These are phyloP conservation scores for Anthoscopus minutus DNA, from an alignment of 2,113 vertebrate species.

Conservation along the genomic window DNA sequence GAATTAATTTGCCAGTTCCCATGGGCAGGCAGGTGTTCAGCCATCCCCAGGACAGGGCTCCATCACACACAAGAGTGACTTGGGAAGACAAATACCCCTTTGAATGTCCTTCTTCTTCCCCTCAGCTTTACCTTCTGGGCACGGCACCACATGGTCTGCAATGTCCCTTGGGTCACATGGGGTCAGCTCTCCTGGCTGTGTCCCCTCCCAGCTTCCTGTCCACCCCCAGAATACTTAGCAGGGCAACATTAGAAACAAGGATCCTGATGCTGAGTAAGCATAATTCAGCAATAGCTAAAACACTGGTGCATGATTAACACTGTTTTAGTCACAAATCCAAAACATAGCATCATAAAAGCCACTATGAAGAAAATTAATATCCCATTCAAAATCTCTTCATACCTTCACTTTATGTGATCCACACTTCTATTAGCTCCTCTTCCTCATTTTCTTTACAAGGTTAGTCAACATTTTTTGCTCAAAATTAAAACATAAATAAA, in stretches of 20 bases:
- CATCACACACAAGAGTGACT: rapidly evolving
- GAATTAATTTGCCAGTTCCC: neutral
- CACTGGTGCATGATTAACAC: rapidly evolving
- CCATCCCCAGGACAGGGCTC: neutral
- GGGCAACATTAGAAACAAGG: neutral
- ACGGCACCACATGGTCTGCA: rapidly evolving
- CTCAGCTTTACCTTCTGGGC: neutral
- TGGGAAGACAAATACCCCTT: neutral
- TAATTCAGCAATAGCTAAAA: neutral
- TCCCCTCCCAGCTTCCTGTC: neutral
- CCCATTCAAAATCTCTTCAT: neutral
- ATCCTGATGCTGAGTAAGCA: neutral
- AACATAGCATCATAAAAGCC: neutral
- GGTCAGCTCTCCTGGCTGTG: neutral
- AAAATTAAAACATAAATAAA: neutral
- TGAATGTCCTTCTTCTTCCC: neutral
- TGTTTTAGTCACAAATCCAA: neutral
- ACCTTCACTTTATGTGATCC: neutral
- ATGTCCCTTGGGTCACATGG: neutral
- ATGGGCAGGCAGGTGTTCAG: neutral
- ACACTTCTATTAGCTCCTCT: neutral
- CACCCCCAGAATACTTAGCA: neutral
- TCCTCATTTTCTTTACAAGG: neutral
- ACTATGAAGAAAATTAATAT: neutral
- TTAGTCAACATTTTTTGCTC: neutral